These are phyloP conservation scores for Anorthoa munda DNA, from an alignment of 2,888 invertebrate genomes.

Conservation along the genomic window DNA sequence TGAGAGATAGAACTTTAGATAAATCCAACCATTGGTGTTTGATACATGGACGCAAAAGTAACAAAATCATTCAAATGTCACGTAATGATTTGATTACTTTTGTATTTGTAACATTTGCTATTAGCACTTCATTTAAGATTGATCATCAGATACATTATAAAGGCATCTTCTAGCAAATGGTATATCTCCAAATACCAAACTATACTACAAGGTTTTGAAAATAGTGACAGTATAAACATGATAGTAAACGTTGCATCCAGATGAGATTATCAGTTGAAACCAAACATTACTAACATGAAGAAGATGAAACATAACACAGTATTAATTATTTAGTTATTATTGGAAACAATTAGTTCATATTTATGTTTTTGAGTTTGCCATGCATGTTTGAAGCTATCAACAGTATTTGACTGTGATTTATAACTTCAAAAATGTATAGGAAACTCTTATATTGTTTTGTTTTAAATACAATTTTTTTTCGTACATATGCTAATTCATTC, in stretches of 20 bases:
- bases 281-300: conserved; percentile 64
- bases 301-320: conserved; percentile 58
- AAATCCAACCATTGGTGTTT: conserved; percentile 19
- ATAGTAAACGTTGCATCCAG: conserved; percentile 69
- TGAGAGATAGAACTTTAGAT: conserved; percentile 12
- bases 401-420: background rate
- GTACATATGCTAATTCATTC: conserved; percentile 25
- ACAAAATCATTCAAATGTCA: background rate
- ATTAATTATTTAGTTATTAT: conserved; percentile 45
- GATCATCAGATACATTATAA: background rate
- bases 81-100: conserved; percentile 11
- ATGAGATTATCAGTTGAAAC: conserved; percentile 60
- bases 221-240: conserved; percentile 18
- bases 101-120: background rate
- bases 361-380: conserved; percentile 11
- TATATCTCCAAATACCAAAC: conserved; percentile 30
- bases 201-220: conserved; percentile 14
- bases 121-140: background rate
- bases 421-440: conserved; percentile 26
- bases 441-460: background rate
- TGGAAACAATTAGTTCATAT: conserved; percentile 5
- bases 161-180: background rate
- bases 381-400: conserved; percentile 21
- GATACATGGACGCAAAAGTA: conserved; percentile 13
- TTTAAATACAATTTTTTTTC: background rate